Evolutionary conservation across 2,797 vertebrate genomes (phyloP).

Genomic region (Apogon hyalosoma): DNA sequence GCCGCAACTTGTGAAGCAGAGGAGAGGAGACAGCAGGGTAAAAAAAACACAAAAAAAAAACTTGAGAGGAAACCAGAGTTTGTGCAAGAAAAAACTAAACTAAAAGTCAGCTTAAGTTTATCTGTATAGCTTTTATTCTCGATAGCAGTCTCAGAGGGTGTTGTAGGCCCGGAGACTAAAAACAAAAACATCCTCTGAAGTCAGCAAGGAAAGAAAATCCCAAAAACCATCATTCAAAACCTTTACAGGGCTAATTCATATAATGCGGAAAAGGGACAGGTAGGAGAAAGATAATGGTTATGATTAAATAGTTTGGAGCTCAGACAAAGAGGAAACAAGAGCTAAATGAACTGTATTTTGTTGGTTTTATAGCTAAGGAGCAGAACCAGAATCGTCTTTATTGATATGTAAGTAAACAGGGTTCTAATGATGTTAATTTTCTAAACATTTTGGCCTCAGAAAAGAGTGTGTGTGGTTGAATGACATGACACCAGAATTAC

Average conservation of each 20-base stretch:
- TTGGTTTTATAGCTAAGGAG: too few species aligned
- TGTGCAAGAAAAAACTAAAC: neutral
- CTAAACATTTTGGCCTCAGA: too few species aligned
- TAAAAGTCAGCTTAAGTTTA: constrained; percentile 26
- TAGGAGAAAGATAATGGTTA: constrained; percentile 15
- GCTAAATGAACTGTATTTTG: too few species aligned
- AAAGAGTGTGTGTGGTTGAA: too few species aligned
- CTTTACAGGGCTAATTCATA: constrained; percentile 11
- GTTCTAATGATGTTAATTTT: too few species aligned
- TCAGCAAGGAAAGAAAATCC: constrained; percentile 20
- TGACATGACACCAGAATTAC: too few species aligned
- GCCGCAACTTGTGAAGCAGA: constrained; percentile 4
- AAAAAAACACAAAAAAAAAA: constrained; percentile 4
- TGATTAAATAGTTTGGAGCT: neutral
- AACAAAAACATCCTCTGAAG: constrained; percentile 35
- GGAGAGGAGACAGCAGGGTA: constrained; percentile 13
- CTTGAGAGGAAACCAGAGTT: constrained; percentile 17
- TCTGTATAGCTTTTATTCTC: constrained; percentile 43
- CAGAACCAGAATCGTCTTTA: too few species aligned
- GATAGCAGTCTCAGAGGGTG: constrained; percentile 23
- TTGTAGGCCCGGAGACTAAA: constrained; percentile 25
- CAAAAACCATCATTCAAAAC: constrained; percentile 12
- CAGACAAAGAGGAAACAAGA: neutral
- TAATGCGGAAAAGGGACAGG: constrained; percentile 13
- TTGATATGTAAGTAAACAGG: too few species aligned